Conservation (phyloP, 2,888 invertebrate species). For the Myopa testacea region DNA sequence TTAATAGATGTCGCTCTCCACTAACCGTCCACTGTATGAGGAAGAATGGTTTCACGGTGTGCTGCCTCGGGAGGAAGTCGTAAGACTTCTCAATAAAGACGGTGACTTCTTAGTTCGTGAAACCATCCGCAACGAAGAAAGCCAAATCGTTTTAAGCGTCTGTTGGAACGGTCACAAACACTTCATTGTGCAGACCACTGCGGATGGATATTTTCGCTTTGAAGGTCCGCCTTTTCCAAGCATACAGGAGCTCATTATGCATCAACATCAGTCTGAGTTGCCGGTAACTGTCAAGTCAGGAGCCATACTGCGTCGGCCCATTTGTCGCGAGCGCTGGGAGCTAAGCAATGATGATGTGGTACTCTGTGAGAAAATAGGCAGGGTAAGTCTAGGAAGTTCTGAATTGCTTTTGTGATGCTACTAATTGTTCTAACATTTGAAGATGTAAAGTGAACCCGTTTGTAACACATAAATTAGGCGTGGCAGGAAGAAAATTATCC, state of each 20-base stretch:
- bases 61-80: conserved; percentile 94
- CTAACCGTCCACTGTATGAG: conserved; percentile 81
- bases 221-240: conserved; percentile 95
- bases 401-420: neutral
- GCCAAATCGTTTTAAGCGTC: conserved; percentile 93
- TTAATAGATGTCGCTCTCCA: conserved; percentile 66
- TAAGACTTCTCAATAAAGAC: conserved; percentile 87
- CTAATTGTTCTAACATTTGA: neutral
- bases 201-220: conserved; percentile 92
- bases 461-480: neutral
- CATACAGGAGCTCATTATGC: conserved; percentile 89
- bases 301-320: conserved; percentile 86
- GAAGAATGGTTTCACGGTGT: conserved; percentile 99
- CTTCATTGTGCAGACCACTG: conserved; percentile 95
- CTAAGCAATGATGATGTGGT: conserved; percentile 95
- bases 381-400: conserved; percentile 72
- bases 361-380: conserved; percentile 91
- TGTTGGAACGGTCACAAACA: conserved; percentile 97
- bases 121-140: conserved; percentile 90
- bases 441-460: neutral
- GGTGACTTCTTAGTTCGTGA: conserved; percentile 96
- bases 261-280: conserved; percentile 86
- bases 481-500: too few relatives aligned
- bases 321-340: conserved; percentile 93
- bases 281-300: conserved; percentile 94